A percentile compares a stretch with the other conserved stretches of the same genome.
phyloP scores from a whole-genome alignment of 2,888 invertebrate genomes.

The Trimorus sp. region DNA sequence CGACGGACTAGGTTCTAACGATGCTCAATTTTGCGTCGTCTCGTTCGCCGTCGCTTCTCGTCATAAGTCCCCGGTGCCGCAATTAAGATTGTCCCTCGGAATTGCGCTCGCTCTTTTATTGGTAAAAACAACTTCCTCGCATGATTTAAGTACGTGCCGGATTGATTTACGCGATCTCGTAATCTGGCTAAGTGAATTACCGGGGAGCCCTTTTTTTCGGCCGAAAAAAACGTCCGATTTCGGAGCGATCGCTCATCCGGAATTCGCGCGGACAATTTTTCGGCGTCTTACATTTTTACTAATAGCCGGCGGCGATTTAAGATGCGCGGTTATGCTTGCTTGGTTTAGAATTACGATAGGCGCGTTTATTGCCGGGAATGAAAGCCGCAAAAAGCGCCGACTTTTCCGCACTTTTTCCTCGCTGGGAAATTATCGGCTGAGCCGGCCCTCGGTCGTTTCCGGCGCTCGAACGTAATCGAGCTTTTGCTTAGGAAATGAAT shows the following conservation, averaged over 20 bases:
- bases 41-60: conserved; percentile 15
- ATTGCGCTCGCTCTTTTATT: conserved; percentile 34
- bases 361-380: conserved; percentile 70
- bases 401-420: conserved; percentile 53
- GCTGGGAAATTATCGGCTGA: conserved; percentile 63
- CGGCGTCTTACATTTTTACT: background rate
- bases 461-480: conserved; percentile 58
- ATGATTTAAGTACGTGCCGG: conserved; percentile 48
- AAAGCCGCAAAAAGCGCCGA: conserved; percentile 61
- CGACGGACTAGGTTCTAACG: conserved; percentile 39
- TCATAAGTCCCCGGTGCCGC: conserved; percentile 39
- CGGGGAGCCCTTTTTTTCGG: conserved; percentile 9
- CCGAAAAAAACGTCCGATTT: too few species aligned
- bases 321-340: conserved; percentile 73
- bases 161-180: conserved; percentile 25
- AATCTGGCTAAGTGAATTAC: conserved; percentile 35
- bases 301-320: conserved; percentile 66
- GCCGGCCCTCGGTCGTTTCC: conserved; percentile 49
- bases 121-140: conserved; percentile 45
- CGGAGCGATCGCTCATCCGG: too few species aligned
- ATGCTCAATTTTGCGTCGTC: conserved; percentile 32
- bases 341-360: conserved; percentile 74
- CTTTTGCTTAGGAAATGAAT: conserved; percentile 55
- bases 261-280: too few species aligned
- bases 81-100: conserved; percentile 50